A percentile compares a stretch with the other conserved stretches of the same genome.
phyloP scores from a whole-genome alignment of 2,113 vertebrate genomes.

The Oreochromis tanganicae region DNA sequence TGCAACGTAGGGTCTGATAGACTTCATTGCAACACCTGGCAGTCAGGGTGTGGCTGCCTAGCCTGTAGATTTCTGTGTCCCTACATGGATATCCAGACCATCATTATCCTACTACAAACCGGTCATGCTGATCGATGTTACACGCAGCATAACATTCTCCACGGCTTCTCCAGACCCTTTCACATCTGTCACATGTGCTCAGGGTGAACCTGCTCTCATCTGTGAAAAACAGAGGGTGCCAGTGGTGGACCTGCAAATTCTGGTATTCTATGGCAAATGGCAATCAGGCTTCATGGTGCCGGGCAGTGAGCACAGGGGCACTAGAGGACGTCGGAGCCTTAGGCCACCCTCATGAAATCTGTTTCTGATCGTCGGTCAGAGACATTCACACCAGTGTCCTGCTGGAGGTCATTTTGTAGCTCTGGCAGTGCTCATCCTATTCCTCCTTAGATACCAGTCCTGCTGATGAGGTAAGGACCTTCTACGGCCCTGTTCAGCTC shows the following conservation, averaged over 20 bases:
- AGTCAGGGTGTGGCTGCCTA: not conserved
- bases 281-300: not conserved
- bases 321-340: not conserved
- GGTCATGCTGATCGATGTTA: not conserved
- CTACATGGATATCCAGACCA: not conserved
- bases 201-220: not conserved
- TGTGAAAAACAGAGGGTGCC: not conserved
- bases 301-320: not conserved
- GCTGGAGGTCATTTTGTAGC: not conserved
- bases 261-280: not conserved
- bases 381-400: not conserved
- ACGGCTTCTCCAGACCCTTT: not conserved
- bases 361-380: not conserved
- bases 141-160: not conserved
- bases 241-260: not conserved
- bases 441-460: accelerated
- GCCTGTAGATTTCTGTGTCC: not conserved
- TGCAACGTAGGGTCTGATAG: accelerated
- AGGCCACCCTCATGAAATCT: not conserved
- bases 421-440: not conserved
- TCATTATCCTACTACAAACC: not conserved
- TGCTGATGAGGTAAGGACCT: not conserved
- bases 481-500: not conserved
- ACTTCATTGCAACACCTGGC: not conserved
- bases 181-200: not conserved